Percentiles rank a stretch among this genome's conserved stretches.
These are phyloP conservation scores for Smittia sp. DNA, from an alignment of 2,888 invertebrate species.

Conservation along the genomic window DNA sequence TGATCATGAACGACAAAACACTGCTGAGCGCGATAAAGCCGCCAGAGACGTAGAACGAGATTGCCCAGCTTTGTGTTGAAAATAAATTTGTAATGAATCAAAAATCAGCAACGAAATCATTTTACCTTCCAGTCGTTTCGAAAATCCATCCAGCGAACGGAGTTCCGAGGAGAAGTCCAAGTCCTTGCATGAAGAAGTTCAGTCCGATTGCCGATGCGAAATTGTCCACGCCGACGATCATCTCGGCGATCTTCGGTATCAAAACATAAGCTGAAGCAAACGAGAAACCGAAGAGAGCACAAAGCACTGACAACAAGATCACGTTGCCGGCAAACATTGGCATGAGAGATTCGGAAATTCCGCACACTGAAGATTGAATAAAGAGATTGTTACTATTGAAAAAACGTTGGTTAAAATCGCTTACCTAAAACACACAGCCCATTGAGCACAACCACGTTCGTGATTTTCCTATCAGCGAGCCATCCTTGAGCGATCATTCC, in stretches of 20 bases:
- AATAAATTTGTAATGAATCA: too few species aligned
- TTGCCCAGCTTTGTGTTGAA: too few species aligned
- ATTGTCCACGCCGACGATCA: constrained; percentile 18
- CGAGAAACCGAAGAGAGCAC: not conserved
- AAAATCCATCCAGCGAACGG: constrained; percentile 5
- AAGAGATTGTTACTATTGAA: not conserved
- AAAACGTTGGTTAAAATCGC: not conserved
- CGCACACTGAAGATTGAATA: not conserved
- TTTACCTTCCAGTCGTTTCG: not conserved
- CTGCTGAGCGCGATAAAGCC: too few species aligned
- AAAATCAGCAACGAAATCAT: too few species aligned
- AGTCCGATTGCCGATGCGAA: constrained; percentile 6
- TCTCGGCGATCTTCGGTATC: constrained; percentile 14
- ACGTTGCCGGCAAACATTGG: not conserved
- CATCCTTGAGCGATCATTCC: constrained; percentile 10
- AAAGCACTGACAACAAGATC: not conserved
- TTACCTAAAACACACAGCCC: not conserved
- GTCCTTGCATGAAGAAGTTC: constrained; percentile 19
- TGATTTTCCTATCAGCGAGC: not conserved
- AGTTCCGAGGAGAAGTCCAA: not conserved
- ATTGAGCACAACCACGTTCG: not conserved
- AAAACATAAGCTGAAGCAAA: constrained; percentile 19
- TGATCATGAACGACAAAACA: too few species aligned
- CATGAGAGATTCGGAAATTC: not conserved
- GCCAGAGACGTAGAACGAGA: too few species aligned